A percentile compares a stretch with the other conserved stretches of the same genome.
phyloP scores from a whole-genome alignment of 2,113 vertebrate species.

The Crotalus horridus region DNA sequence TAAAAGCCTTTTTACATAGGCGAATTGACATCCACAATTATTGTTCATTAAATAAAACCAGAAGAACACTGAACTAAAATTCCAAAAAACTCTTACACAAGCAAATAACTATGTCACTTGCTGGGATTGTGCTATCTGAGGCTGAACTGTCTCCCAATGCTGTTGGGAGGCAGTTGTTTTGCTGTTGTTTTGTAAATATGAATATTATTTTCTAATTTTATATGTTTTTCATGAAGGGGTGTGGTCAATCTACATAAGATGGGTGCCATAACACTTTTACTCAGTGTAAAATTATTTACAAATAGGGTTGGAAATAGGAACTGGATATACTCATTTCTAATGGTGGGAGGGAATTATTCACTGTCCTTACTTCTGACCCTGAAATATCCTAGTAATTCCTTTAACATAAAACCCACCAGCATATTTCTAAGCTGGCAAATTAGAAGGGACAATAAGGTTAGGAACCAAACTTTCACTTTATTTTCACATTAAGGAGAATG shows the following conservation, averaged over 20 bases:
- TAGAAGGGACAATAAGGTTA: background rate
- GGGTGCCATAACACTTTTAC: background rate
- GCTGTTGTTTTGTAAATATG: background rate
- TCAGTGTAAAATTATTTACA: background rate
- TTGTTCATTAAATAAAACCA: background rate
- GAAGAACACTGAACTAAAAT: background rate
- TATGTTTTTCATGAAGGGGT: background rate
- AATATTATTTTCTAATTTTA: background rate
- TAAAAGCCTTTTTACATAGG: background rate
- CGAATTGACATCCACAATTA: background rate
- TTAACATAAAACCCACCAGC: background rate
- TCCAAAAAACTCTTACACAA: background rate
- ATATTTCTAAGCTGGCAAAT: background rate
- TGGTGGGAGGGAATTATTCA: background rate
- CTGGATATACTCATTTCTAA: background rate
- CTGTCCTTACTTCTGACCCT: background rate
- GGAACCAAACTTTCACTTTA: conserved; percentile 10
- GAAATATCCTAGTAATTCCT: background rate
- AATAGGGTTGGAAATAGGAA: background rate
- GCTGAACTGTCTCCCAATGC: background rate
- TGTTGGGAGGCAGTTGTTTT: background rate
- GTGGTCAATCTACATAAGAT: background rate
- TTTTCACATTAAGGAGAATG: conserved; percentile 24
- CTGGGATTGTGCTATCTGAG: background rate
- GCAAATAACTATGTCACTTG: background rate